These are phyloP conservation scores for Conus canariensis DNA, from an alignment of 2,888 invertebrate genomes.

Conservation along the genomic window DNA sequence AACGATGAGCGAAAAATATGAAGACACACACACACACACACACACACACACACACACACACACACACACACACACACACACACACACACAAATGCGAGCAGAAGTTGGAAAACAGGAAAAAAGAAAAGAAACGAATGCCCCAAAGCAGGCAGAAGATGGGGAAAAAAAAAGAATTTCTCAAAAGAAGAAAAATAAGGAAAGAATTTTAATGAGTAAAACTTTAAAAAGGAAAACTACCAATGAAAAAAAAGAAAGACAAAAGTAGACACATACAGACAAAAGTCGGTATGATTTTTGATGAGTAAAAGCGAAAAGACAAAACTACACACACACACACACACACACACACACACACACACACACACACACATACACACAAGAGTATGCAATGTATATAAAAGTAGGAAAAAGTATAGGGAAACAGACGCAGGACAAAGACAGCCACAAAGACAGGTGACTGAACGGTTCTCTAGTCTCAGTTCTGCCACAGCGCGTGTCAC, in stretches of 20 bases:
- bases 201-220: no score
- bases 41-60: slow-evolving; percentile 30
- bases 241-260: no score
- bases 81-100: slow-evolving; percentile 20
- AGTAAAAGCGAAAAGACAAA: neutral
- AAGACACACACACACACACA: neutral
- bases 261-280: no score
- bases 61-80: slow-evolving; percentile 24
- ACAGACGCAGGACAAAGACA: neutral
- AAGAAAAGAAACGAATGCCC: no score
- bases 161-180: no score
- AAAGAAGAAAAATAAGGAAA: no score
- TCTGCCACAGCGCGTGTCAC: neutral
- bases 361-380: neutral
- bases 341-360: neutral
- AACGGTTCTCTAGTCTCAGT: no score
- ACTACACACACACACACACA: neutral
- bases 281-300: no score
- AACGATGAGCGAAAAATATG: no score
- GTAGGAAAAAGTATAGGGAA: neutral
- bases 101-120: neutral
- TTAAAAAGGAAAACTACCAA: no score
- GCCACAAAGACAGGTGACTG: neutral
- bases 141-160: no score
- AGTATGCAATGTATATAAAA: neutral